These are phyloP conservation scores for Bufotes viridis DNA, from an alignment of 2,797 vertebrate genomes.

Conservation along the genomic window DNA sequence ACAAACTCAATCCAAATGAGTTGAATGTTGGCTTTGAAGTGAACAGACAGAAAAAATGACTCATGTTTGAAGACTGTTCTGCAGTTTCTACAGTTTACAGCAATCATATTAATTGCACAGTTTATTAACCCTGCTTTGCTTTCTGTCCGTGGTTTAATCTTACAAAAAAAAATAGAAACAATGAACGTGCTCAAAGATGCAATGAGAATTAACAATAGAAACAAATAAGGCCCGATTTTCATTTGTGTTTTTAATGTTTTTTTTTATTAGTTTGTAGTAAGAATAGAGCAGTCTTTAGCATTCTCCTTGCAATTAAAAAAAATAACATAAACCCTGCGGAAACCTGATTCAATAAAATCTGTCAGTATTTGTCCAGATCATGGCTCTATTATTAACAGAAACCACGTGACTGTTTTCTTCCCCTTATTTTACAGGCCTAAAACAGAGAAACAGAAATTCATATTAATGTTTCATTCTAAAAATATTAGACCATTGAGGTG, in stretches of 20 bases:
- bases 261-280: not conserved
- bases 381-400: not conserved
- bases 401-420: not conserved
- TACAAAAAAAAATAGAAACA: not conserved
- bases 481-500: not conserved
- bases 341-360: not conserved
- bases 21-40: slow-evolving; percentile 39
- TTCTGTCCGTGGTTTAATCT: not conserved
- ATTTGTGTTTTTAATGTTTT: not conserved
- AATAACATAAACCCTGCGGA: not conserved
- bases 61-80: slow-evolving; percentile 39
- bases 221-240: not conserved
- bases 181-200: not conserved
- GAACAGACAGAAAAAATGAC: slow-evolving; percentile 43
- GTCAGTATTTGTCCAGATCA: not conserved
- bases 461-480: not conserved
- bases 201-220: not conserved
- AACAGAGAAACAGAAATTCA: not conserved
- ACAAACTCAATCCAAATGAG: slow-evolving; percentile 34
- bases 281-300: not conserved
- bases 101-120: slow-evolving; percentile 40
- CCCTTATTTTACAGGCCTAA: not conserved
- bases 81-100: slow-evolving; percentile 21
- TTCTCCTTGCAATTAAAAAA: not conserved
- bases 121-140: slow-evolving; percentile 13